These are phyloP conservation scores for Luscinia megarhynchos DNA, from an alignment of 2,797 vertebrate genomes.

Conservation along the genomic window DNA sequence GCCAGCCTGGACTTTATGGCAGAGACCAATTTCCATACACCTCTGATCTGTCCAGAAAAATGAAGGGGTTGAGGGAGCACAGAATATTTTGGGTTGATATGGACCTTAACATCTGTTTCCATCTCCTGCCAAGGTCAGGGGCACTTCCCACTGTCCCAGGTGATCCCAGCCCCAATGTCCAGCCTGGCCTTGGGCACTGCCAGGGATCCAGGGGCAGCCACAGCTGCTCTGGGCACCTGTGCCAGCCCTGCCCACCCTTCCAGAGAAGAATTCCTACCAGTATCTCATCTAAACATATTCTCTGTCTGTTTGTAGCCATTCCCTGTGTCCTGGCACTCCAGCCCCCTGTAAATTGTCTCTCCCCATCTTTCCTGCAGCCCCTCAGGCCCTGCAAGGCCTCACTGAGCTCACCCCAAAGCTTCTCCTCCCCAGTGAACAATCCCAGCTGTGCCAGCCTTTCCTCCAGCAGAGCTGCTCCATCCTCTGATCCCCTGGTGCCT, in stretches of 20 bases:
- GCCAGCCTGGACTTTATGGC: fast-evolving
- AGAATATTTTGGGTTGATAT: not conserved
- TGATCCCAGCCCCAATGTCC: fast-evolving
- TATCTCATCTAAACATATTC: fast-evolving
- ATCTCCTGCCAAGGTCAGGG: not conserved
- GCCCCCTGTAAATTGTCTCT: fast-evolving
- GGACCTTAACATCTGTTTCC: not conserved
- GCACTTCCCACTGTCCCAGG: not conserved
- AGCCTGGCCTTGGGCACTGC: not conserved
- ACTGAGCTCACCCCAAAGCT: too few species aligned
- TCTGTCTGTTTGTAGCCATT: fast-evolving
- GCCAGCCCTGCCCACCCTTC: fast-evolving
- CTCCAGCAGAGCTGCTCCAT: too few species aligned
- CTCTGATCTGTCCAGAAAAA: not conserved
- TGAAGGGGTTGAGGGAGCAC: not conserved
- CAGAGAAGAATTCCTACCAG: fast-evolving
- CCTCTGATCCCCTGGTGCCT: too few species aligned
- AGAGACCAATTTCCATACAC: not conserved
- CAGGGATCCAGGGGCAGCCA: not conserved
- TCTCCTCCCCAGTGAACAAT: too few species aligned
- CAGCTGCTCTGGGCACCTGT: not conserved
- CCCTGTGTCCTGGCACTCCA: fast-evolving
- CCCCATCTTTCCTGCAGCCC: fast-evolving
- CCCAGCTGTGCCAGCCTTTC: too few species aligned
- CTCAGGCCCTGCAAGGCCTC: too few species aligned